Evolutionary conservation across 2,797 vertebrate genomes (phyloP).

Genomic region (Eremophila alpestris): DNA sequence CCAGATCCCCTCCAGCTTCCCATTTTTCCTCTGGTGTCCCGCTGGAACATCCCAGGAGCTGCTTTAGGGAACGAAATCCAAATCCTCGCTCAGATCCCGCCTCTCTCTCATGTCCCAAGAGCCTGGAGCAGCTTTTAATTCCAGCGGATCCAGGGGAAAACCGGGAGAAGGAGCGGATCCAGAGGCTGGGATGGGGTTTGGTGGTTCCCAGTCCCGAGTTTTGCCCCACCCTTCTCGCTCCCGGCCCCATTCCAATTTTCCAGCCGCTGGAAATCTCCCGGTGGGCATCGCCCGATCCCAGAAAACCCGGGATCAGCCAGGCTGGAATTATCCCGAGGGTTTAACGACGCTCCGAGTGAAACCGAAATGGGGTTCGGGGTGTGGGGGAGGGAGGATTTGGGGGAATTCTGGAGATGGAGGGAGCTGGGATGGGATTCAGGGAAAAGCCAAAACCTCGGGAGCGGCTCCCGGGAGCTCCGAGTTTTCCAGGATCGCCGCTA

Average conservation of each 20-base stretch:
- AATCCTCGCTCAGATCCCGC: neutral
- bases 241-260: neutral
- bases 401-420: neutral
- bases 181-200: neutral
- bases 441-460: neutral
- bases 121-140: neutral
- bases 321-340: neutral
- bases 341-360: neutral
- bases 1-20: neutral
- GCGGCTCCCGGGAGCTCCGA: conserved; percentile 6
- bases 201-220: neutral
- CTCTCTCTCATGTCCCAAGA: neutral
- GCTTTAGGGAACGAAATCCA: neutral
- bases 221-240: neutral
- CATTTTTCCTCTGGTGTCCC: neutral
- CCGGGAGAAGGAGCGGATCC: neutral
- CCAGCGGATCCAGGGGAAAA: neutral
- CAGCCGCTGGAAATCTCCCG: neutral
- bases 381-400: neutral
- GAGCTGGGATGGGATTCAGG: neutral
- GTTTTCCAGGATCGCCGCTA: neutral
- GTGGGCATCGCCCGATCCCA: neutral
- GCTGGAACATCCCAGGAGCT: neutral
- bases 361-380: neutral
- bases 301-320: conserved; percentile 27